These are phyloP conservation scores for Pocillopora meandrina DNA, from an alignment of 92 coral and sea anemone species.

Conservation along the genomic window DNA sequence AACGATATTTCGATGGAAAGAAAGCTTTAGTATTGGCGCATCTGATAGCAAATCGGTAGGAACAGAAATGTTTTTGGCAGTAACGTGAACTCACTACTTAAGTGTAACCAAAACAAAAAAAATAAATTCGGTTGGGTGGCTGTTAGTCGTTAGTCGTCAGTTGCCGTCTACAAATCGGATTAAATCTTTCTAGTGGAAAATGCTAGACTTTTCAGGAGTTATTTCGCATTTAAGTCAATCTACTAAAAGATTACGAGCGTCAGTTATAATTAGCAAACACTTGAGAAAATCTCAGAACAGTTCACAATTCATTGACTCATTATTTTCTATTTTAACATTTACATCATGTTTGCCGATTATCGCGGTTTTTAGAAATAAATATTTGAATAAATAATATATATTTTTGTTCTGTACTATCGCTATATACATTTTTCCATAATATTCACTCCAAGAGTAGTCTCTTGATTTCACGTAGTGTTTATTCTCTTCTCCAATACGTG, in stretches of 20 bases:
- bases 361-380: conserved; percentile 3
- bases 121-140: too few species aligned
- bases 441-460: neutral
- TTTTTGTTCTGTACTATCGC: neutral
- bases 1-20: neutral
- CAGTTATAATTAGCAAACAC: neutral
- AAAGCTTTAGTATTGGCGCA: neutral
- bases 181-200: neutral
- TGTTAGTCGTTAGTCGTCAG: too few species aligned
- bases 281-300: too few species aligned
- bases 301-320: neutral
- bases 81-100: neutral
- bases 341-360: neutral
- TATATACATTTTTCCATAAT: neutral
- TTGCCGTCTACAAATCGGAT: too few species aligned
- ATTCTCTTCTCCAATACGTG: neutral
- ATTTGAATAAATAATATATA: neutral
- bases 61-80: neutral
- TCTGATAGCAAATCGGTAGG: neutral
- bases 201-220: neutral
- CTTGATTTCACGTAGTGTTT: neutral
- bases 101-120: too few species aligned
- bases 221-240: neutral
- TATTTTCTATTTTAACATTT: neutral
- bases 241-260: neutral